These are phyloP conservation scores for Hecatera dysodea DNA, from an alignment of 2,888 invertebrate genomes.

Conservation along the genomic window DNA sequence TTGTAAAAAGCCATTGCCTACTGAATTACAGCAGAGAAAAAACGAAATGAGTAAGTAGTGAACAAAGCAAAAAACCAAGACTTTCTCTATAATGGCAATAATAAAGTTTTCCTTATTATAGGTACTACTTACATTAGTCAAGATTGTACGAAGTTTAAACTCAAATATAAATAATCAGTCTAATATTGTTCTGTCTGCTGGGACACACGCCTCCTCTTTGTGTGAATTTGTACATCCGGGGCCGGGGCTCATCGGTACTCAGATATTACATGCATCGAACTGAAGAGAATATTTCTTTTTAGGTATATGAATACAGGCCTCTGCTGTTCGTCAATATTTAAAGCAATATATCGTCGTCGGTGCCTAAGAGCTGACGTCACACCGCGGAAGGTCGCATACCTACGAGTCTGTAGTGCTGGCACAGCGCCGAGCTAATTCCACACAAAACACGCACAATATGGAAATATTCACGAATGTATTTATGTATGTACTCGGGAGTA, in stretches of 20 bases:
- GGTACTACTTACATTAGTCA: too few species aligned
- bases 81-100: too few species aligned
- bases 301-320: neutral
- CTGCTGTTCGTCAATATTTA: neutral
- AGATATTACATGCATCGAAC: too few species aligned
- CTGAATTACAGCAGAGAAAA: neutral
- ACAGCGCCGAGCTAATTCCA: constrained; percentile 37
- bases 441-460: constrained; percentile 33
- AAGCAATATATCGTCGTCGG: neutral
- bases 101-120: too few species aligned
- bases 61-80: too few species aligned
- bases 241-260: too few species aligned
- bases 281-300: too few species aligned
- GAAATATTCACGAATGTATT: constrained; percentile 22
- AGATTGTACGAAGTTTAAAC: too few species aligned
- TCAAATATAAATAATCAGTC: neutral
- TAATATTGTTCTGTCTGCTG: too few species aligned
- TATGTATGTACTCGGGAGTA: neutral
- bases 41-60: too few species aligned
- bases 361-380: constrained; percentile 5
- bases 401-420: constrained; percentile 23
- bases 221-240: too few species aligned
- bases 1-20: neutral
- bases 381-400: neutral
- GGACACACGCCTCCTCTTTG: too few species aligned